phyloP scores from a whole-genome alignment of 2,113 vertebrate species.

The Nothobranchius kuhntae region DNA sequence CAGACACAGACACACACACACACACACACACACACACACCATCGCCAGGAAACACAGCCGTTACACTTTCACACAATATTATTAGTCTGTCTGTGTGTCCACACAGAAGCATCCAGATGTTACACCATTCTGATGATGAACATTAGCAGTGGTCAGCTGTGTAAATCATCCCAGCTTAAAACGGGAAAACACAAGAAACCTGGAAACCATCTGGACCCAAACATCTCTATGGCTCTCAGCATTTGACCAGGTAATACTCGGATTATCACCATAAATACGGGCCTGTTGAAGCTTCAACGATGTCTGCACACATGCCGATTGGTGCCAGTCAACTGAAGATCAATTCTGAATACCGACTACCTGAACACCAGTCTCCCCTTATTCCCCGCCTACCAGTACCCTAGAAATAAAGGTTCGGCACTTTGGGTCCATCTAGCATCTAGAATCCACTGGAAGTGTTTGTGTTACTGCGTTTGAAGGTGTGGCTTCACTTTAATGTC shows the following conservation, averaged over 20 bases:
- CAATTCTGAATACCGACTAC: not conserved
- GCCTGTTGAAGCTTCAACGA: constrained; percentile 7
- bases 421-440: too few species aligned
- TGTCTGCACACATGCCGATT: constrained; percentile 1
- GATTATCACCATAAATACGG: constrained; percentile 13
- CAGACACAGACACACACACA: not conserved
- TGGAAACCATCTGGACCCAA: constrained; percentile 28
- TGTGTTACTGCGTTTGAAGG: too few species aligned
- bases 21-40: constrained; percentile 4
- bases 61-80: constrained; percentile 45
- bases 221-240: constrained; percentile 12
- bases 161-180: constrained; percentile 15
- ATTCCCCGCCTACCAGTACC: not conserved
- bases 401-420: not conserved
- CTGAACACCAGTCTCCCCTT: not conserved
- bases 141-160: constrained; percentile 4
- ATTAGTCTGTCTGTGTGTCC: constrained; percentile 44
- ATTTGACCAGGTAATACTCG: constrained; percentile 17
- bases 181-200: constrained; percentile 18
- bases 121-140: not conserved
- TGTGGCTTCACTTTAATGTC: too few species aligned
- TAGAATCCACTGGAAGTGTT: too few species aligned
- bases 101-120: constrained; percentile 42
- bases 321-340: not conserved
- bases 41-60: constrained; percentile 27